phyloP scores from a whole-genome alignment of 2,113 vertebrate species.

The Gobio gobio region DNA sequence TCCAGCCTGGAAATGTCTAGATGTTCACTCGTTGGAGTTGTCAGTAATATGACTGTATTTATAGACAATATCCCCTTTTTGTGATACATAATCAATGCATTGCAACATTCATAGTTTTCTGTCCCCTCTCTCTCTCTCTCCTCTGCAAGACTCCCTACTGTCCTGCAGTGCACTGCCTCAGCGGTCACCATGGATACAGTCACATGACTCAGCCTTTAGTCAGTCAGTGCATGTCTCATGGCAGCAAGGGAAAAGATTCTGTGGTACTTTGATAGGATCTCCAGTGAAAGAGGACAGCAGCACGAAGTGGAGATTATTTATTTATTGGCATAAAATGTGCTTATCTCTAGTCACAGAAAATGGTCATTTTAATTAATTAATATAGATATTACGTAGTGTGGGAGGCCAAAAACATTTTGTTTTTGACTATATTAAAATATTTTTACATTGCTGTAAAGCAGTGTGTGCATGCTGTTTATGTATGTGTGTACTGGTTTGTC shows the following conservation, averaged over 20 bases:
- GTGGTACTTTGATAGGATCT: constrained; percentile 8
- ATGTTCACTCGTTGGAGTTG: neutral
- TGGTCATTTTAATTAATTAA: neutral
- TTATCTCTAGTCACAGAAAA: neutral
- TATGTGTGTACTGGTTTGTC: neutral
- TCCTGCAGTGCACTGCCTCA: constrained; percentile 39
- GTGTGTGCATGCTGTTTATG: neutral
- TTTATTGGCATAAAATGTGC: neutral
- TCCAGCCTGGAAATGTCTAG: neutral
- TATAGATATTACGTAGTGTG: neutral
- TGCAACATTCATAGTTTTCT: neutral
- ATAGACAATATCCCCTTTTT: neutral
- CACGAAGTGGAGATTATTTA: neutral
- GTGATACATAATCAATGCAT: neutral
- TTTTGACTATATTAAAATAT: no score
- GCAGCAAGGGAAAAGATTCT: constrained; percentile 12
- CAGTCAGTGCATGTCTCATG: constrained; percentile 24
- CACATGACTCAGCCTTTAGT: constrained; percentile 35
- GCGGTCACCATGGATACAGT: constrained; percentile 53
- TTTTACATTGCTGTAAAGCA: neutral
- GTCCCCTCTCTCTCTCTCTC: neutral
- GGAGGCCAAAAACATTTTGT: neutral
- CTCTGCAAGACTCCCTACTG: constrained; percentile 15
- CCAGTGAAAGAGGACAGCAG: neutral
- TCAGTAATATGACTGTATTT: neutral